A percentile compares a stretch with the other conserved stretches of the same genome.
These are phyloP conservation scores for Pollenia amentaria DNA, from an alignment of 2,888 invertebrate species.

Conservation along the genomic window DNA sequence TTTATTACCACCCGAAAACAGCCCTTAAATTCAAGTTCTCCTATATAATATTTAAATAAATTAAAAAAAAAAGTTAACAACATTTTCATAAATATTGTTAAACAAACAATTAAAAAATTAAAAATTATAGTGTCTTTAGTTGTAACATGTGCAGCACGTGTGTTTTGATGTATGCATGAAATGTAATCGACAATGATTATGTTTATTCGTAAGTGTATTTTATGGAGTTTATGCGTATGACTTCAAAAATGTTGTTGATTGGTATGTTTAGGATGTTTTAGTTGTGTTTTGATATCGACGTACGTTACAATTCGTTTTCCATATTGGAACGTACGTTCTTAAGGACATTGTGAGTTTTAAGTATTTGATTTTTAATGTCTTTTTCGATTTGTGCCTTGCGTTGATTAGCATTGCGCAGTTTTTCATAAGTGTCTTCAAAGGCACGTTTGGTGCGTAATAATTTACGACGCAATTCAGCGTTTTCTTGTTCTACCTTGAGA, in stretches of 20 bases:
- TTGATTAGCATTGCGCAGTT: constrained; percentile 91
- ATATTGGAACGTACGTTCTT: constrained; percentile 91
- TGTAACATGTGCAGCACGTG: constrained; percentile 36
- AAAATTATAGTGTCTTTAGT: constrained; percentile 32
- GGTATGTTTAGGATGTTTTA: constrained; percentile 10
- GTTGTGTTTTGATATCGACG: constrained; percentile 55
- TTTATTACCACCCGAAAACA: background rate
- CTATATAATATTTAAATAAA: background rate
- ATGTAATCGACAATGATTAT: background rate
- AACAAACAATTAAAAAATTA: background rate
- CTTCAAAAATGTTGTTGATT: background rate
- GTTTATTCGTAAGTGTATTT: background rate
- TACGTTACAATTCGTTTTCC: constrained; percentile 85
- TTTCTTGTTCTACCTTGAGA: constrained; percentile 87
- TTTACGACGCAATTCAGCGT: constrained; percentile 89
- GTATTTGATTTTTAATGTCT: constrained; percentile 92
- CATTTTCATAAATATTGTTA: background rate
- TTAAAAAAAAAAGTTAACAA: background rate
- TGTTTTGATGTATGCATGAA: constrained; percentile 9
- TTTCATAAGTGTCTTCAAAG: constrained; percentile 91
- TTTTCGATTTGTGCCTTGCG: constrained; percentile 93
- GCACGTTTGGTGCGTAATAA: constrained; percentile 89
- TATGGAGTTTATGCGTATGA: background rate
- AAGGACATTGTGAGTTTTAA: constrained; percentile 91
- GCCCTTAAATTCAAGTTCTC: constrained; percentile 17